A percentile compares a stretch with the other conserved stretches of the same genome.
Conservation (phyloP, 2,113 vertebrate genomes). For the Chascanopsetta lugubris region DNA sequence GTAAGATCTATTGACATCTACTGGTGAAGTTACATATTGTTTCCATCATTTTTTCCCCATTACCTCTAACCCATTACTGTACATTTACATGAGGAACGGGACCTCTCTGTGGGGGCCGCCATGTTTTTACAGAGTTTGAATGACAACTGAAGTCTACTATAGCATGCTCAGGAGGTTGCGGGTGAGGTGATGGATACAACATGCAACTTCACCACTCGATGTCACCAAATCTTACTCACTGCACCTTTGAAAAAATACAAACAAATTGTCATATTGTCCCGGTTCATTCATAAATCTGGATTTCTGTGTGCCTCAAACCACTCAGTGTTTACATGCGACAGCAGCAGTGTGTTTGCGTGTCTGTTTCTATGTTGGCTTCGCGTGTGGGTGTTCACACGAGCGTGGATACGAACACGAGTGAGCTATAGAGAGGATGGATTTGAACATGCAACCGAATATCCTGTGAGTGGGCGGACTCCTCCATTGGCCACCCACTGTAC, state of each 20-base stretch:
- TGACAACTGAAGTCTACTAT: no score
- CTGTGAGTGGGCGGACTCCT: conserved; percentile 72
- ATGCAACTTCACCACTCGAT: no score
- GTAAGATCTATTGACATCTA: no score
- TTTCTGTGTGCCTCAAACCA: conserved; percentile 21
- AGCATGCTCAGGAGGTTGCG: no score
- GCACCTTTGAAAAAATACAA: not conserved
- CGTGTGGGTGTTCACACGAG: conserved; percentile 46
- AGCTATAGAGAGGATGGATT: conserved; percentile 58
- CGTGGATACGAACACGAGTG: conserved; percentile 46
- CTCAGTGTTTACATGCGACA: conserved; percentile 33
- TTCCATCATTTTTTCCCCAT: no score
- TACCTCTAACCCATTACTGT: no score
- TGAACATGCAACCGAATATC: conserved; percentile 65
- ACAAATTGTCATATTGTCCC: not conserved
- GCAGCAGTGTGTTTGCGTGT: conserved; percentile 3
- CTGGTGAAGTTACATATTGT: no score
- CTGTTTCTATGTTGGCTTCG: conserved; percentile 39
- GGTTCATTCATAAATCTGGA: conserved; percentile 66
- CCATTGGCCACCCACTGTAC: conserved; percentile 61
- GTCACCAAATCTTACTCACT: no score
- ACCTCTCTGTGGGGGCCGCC: no score
- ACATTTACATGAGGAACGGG: no score
- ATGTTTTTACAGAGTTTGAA: no score
- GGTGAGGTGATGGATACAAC: no score